Conservation (phyloP, 1,140 invertebrate genomes). For the Drosophila nigrodunni region DNA sequence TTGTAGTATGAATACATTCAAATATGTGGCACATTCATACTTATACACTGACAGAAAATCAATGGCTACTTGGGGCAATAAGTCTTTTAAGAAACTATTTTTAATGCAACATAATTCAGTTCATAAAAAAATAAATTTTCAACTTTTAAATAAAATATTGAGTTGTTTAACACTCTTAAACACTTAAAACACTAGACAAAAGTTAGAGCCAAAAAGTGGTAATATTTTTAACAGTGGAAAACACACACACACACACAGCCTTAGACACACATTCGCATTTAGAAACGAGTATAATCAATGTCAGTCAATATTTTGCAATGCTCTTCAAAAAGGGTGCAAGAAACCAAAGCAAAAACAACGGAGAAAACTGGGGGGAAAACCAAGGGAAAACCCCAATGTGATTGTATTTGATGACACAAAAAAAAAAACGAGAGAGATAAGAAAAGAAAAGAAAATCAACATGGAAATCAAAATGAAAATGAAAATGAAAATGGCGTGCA, state of each 20-base stretch:
- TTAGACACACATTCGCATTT: background rate
- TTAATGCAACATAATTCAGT: no score
- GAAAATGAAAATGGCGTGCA: slow-evolving; percentile 58
- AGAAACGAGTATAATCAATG: slow-evolving; percentile 60
- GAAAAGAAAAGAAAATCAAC: slow-evolving; percentile 19
- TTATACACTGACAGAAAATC: background rate
- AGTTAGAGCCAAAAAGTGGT: no score
- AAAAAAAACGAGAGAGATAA: slow-evolving; percentile 2
- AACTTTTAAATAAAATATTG: no score
- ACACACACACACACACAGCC: slow-evolving; percentile 5
- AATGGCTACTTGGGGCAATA: no score
- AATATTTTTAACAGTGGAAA: no score
- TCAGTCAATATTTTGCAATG: slow-evolving; percentile 78
- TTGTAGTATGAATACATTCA: slow-evolving; percentile 34
- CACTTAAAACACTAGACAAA: no score
- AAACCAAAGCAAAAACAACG: slow-evolving; percentile 1
- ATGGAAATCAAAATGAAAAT: slow-evolving; percentile 36
- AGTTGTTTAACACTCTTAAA: no score
- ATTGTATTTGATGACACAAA: slow-evolving; percentile 30
- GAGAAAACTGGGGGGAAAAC: no score
- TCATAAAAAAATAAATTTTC: no score
- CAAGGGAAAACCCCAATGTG: slow-evolving; percentile 46
- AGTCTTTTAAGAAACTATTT: no score
- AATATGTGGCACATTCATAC: slow-evolving; percentile 25
- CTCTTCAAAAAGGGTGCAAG: slow-evolving; percentile 32